Base-by-base conservation (phyloP, 2,888 invertebrate species). In the Camptogramma bilineatum region DNA sequence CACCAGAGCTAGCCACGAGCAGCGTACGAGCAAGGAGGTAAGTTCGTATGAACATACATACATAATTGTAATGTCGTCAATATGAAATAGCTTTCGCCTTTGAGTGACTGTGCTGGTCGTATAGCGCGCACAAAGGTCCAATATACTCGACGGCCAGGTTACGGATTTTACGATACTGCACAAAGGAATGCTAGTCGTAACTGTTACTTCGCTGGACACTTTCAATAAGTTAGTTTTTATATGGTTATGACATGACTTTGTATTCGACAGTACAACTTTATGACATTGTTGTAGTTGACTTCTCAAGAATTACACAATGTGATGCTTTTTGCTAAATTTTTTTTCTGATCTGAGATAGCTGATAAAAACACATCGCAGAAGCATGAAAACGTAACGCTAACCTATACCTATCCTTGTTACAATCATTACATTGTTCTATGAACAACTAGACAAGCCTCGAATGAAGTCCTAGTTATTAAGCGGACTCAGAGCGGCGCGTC, bases 151-250 rank as follows among this genome's bases (percentile, higher is more conserved):
- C 53, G 16, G 9, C 48, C 5, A 53, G 44, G 13, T 39, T 13
- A 39, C 34, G 34, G 9, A 39, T 4, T 56, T 65, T 65, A 65
- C 64, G 64, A 65, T 48, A 56, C 46, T 44, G 48, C 64, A 39
- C 19, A 50, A 39, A 56, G 48, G 52, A 52, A 34, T 60, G 52
- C 34, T 44, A 10, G 31, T 50, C 60, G 56, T 52, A 57, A 61
- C 55, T 44, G 48, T 28, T 48, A 52, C 46, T 18, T 47, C 46
- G 5, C 28, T 18, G 42, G 28, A 34, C 52, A 52, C 62, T 57
- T 52, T 52, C 56, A 57, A 62, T 57, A 62, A 56, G 62, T 52
- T 34, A 52, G 47, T 28, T 52, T 52, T 21, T 62, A 57, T 57
- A 62, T 46, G 21, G 4, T 16, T 55, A 0, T 16, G 18, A 2